These are phyloP conservation scores for Microcaecilia unicolor DNA, from an alignment of 2,797 vertebrate genomes.

Conservation along the genomic window DNA sequence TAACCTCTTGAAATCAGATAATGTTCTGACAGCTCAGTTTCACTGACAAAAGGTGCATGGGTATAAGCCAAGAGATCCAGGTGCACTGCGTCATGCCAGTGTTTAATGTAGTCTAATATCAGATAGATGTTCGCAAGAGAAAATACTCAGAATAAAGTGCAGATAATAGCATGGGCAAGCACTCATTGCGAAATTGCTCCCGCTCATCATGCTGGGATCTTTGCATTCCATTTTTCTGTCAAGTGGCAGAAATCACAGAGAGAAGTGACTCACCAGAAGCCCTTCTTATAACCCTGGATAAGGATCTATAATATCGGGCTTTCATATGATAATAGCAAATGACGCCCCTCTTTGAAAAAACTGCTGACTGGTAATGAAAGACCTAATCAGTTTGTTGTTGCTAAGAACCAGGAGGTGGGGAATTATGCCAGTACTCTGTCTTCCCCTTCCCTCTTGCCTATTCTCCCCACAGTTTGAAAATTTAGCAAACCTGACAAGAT, in stretches of 20 bases:
- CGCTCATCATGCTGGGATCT: conserved; percentile 66
- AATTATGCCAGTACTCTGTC: background rate
- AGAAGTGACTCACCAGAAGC: conserved; percentile 66
- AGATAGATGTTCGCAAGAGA: conserved; percentile 41
- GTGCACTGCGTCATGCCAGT: conserved; percentile 47
- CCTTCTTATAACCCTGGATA: conserved; percentile 55
- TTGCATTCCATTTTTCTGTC: conserved; percentile 81
- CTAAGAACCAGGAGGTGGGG: conserved; percentile 24
- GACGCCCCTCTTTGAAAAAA: conserved; percentile 57
- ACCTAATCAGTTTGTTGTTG: conserved; percentile 59
- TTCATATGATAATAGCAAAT: conserved; percentile 68
- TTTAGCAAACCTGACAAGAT: conserved; percentile 50
- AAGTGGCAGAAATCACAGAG: conserved; percentile 79
- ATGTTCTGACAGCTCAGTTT: conserved; percentile 48
- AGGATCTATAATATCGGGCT: conserved; percentile 63
- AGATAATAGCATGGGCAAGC: conserved; percentile 55
- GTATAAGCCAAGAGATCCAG: conserved; percentile 55
- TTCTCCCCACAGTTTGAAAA: no score
- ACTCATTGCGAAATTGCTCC: conserved; percentile 78
- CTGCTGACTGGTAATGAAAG: conserved; percentile 60
- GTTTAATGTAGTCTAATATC: conserved; percentile 53
- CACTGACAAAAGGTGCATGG: conserved; percentile 47
- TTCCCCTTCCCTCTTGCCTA: background rate
- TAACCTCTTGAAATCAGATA: conserved; percentile 57
- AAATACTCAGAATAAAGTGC: conserved; percentile 49